phyloP scores from a whole-genome alignment of 2,113 vertebrate species.

The Nothobranchius kuhntae region DNA sequence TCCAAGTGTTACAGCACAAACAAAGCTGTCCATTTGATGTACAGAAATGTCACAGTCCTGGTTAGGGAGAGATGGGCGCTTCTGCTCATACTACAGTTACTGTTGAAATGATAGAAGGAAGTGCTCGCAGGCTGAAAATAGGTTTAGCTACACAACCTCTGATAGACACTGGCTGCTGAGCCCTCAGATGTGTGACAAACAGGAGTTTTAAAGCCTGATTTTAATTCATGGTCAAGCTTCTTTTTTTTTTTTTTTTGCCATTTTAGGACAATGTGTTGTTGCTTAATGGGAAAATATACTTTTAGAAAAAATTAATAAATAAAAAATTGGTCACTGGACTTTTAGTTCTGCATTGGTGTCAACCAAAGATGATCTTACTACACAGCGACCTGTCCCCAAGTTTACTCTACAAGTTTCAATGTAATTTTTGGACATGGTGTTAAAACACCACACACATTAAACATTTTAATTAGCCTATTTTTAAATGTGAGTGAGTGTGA shows the following conservation, averaged over 20 bases:
- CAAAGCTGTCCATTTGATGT: constrained; percentile 16
- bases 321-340: background rate
- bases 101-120: constrained; percentile 68
- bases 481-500: no score
- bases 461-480: no score
- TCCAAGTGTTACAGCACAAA: constrained; percentile 11
- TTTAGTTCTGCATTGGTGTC: constrained; percentile 11
- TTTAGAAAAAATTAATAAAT: background rate
- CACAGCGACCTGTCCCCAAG: background rate
- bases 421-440: no score
- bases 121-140: constrained; percentile 69
- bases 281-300: background rate
- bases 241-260: background rate
- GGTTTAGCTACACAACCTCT: constrained; percentile 40
- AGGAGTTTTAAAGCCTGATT: constrained; percentile 34
- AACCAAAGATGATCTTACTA: constrained; percentile 1
- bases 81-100: constrained; percentile 24
- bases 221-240: background rate
- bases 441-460: no score
- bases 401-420: background rate
- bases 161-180: constrained; percentile 26
- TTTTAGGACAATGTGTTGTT: constrained; percentile 3
- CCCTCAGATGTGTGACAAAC: constrained; percentile 21
- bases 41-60: constrained; percentile 36
- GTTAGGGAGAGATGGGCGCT: constrained; percentile 25